Base-by-base conservation (phyloP, 2,888 invertebrate genomes). In the Trissolcus japonicus region DNA sequence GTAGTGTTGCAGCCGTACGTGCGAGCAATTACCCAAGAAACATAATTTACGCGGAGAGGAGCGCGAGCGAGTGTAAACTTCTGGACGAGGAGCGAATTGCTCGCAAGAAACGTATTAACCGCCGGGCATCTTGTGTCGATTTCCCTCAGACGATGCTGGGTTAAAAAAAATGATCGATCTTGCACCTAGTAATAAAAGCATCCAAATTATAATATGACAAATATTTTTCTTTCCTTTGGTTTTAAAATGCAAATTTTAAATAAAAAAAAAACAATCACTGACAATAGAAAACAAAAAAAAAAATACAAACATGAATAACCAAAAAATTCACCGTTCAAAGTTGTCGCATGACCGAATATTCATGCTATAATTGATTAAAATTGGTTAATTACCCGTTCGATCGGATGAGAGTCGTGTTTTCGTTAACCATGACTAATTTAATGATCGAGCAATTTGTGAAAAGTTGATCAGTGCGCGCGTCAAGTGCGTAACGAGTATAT, bases 11-110 rank as follows among this genome's bases (percentile, higher is more conserved):
- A 78, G 80, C 68, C 76, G 79, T 67, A 59, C 59, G 79, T 72
- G 80, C 68, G 80, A 74, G 82, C 82, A 85, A 86, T 86, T 86
- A 85, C 80, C 81, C 79, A 73, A 80, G 84, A 82, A 85, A 83
- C 83, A 81, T 85, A 83, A 85, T 84, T 85, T 82, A 80, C 82
- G 73, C 79, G 71, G 35, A 7, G 35, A 35, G 63, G 73, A 61
- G 60, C 73, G 71, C 78, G 79, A 75, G 71, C 78, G 79, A 75
- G 63, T 78, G 67, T 67, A 74, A 66, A 63, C 61, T 66, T 66
- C 65, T 69, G 69, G 55, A 56, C 57, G 53, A 72, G 55, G 73
- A 66, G 43, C 61, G 35, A 60, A 59, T 48, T 40, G 59, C 25
- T 35, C 41, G n/a, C 14, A 53, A 60, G 75, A 67, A 59, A 53